Percentiles rank a stretch among this genome's conserved stretches.
Evolutionary conservation across 2,888 invertebrate genomes (phyloP).

Genomic region (Andrena minutula): DNA sequence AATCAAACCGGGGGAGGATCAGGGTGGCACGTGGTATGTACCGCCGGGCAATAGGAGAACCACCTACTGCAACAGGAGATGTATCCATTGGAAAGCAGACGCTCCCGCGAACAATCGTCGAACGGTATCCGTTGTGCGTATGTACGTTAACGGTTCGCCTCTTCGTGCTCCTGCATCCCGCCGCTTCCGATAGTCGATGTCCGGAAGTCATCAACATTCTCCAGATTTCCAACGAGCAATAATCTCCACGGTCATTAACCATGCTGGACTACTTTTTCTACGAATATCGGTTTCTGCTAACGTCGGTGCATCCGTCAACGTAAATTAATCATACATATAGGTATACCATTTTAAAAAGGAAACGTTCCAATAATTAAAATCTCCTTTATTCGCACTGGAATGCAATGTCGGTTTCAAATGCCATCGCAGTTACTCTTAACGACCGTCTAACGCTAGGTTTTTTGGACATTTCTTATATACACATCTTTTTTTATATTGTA

Average conservation of each 20-base stretch:
- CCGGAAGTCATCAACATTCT: slow-evolving; percentile 66
- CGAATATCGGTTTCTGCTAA: slow-evolving; percentile 7
- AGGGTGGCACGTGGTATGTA: slow-evolving; percentile 51
- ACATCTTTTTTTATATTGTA: too few relatives aligned
- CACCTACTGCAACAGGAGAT: slow-evolving; percentile 54
- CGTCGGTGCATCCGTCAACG: background rate
- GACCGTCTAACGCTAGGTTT: background rate
- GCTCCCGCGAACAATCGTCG: slow-evolving; percentile 36
- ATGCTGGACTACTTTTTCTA: slow-evolving; percentile 7
- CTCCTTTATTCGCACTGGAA: too few relatives aligned
- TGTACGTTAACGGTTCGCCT: slow-evolving; percentile 45
- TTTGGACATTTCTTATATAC: too few relatives aligned
- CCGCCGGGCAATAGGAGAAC: slow-evolving; percentile 33
- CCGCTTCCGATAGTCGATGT: slow-evolving; percentile 21
- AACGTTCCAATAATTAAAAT: too few relatives aligned
- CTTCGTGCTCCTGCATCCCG: background rate
- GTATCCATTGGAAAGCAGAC: slow-evolving; percentile 45
- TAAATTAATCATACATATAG: background rate
- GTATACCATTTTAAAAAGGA: background rate
- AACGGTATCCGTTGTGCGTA: slow-evolving; percentile 23
- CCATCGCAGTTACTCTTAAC: background rate
- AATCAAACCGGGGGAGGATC: slow-evolving; percentile 57
- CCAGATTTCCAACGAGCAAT: slow-evolving; percentile 48
- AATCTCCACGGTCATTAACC: slow-evolving; percentile 41
- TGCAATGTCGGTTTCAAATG: background rate